A percentile compares a stretch with the other conserved stretches of the same genome.
Evolutionary conservation across 2,113 vertebrate genomes (phyloP).

Genomic region (Spermophilus dauricus): DNA sequence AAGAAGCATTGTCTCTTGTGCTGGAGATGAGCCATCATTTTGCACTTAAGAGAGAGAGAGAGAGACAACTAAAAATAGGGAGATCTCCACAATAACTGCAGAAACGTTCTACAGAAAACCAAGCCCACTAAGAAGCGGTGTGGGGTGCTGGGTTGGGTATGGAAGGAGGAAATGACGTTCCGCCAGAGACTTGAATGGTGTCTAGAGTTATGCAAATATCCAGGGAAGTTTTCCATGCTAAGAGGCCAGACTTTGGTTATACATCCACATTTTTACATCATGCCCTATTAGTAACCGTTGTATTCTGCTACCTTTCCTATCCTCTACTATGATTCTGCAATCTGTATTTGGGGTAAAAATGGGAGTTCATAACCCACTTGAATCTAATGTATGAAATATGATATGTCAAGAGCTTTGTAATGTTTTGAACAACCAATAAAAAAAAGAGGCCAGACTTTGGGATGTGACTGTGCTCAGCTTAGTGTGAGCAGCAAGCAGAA

Average conservation of each 20-base stretch:
- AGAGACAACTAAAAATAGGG: neutral
- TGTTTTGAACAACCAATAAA: too few relatives aligned
- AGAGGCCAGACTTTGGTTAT: neutral
- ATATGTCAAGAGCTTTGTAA: too few relatives aligned
- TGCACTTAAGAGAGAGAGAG: neutral
- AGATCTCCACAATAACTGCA: neutral
- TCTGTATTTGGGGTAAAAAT: too few relatives aligned
- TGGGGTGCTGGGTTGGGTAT: neutral
- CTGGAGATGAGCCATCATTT: neutral
- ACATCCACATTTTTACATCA: too few relatives aligned
- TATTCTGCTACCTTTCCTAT: too few relatives aligned
- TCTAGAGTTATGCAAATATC: accelerated
- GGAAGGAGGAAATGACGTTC: neutral
- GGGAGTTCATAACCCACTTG: too few relatives aligned
- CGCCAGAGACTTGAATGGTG: neutral
- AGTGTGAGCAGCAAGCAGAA: neutral
- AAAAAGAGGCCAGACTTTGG: neutral
- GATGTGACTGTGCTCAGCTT: neutral
- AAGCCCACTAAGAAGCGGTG: neutral
- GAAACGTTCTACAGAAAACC: neutral
- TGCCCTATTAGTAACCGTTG: too few relatives aligned
- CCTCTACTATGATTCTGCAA: too few relatives aligned
- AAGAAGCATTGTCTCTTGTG: neutral
- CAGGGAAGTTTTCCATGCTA: neutral
- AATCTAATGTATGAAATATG: too few relatives aligned